Conservation (phyloP, 1,140 invertebrate genomes). For the Parapsyche elsis region DNA sequence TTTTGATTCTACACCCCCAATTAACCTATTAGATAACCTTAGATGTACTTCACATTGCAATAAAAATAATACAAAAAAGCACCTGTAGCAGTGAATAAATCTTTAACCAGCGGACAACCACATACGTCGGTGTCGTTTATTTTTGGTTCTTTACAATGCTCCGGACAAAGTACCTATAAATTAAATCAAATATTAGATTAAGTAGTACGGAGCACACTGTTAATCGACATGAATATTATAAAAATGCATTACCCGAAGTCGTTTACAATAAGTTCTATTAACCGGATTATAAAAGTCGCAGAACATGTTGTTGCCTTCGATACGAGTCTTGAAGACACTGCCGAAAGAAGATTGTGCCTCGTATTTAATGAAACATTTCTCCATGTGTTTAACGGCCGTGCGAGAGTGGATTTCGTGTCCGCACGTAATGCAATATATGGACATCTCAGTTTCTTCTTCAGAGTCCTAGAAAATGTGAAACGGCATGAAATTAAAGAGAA, state of each 20-base stretch:
- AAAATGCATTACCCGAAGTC: conserved; percentile 74
- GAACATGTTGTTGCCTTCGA: conserved; percentile 96
- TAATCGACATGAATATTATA: no score
- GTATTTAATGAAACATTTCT: conserved; percentile 96
- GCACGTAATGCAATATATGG: conserved; percentile 96
- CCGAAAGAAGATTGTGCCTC: conserved; percentile 98
- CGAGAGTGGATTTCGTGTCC: conserved; percentile 91
- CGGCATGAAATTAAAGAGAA: conserved; percentile 21
- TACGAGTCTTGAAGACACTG: conserved; percentile 92
- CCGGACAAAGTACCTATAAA: conserved; percentile 86
- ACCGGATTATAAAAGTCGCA: conserved; percentile 95
- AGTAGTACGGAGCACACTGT: neutral
- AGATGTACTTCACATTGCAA: no score
- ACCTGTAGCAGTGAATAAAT: conserved; percentile 83
- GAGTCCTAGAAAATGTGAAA: conserved; percentile 52
- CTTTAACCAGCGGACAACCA: conserved; percentile 88
- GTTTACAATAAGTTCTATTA: conserved; percentile 95
- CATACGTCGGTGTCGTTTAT: conserved; percentile 87
- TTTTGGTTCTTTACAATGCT: conserved; percentile 97
- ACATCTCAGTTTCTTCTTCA: conserved; percentile 85
- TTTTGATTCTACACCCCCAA: no score
- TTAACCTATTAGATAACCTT: no score
- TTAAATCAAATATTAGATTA: neutral
- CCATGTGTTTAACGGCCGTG: conserved; percentile 93
- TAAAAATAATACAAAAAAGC: neutral